Percentiles rank a stretch among this genome's conserved stretches.
phyloP scores from a whole-genome alignment of 2,113 vertebrate genomes.

The Coptodon rendalli region DNA sequence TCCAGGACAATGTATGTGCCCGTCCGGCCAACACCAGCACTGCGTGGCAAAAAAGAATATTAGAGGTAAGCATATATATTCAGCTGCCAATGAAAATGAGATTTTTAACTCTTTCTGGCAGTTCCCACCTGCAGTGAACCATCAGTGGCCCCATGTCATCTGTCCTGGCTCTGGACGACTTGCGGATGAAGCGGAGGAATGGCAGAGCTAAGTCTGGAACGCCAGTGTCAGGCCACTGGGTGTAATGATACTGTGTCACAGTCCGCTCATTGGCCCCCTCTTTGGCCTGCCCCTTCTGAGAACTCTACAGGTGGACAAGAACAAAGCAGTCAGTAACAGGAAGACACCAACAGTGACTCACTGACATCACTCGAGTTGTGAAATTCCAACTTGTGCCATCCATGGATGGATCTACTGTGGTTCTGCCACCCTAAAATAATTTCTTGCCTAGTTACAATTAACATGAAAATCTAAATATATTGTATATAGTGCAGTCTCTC shows the following conservation, averaged over 20 bases:
- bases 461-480: neutral
- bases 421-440: neutral
- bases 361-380: neutral
- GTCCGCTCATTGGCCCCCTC: conserved; percentile 77
- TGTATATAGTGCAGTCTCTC: neutral
- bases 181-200: conserved; percentile 86
- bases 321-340: neutral
- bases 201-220: conserved; percentile 88
- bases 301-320: conserved; percentile 71
- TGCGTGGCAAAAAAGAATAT: conserved; percentile 40
- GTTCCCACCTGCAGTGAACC: conserved; percentile 89
- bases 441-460: neutral
- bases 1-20: conserved; percentile 95
- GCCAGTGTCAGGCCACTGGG: conserved; percentile 98
- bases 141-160: conserved; percentile 80
- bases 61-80: neutral
- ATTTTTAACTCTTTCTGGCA: neutral
- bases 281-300: conserved; percentile 78
- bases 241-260: conserved; percentile 91
- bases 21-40: conserved; percentile 91
- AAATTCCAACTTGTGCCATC: neutral
- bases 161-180: conserved; percentile 77
- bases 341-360: neutral
- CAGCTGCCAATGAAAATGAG: neutral
- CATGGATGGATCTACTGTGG: neutral